Conservation (phyloP, 2,797 vertebrate genomes). For the Emydoidea blandingii region DNA sequence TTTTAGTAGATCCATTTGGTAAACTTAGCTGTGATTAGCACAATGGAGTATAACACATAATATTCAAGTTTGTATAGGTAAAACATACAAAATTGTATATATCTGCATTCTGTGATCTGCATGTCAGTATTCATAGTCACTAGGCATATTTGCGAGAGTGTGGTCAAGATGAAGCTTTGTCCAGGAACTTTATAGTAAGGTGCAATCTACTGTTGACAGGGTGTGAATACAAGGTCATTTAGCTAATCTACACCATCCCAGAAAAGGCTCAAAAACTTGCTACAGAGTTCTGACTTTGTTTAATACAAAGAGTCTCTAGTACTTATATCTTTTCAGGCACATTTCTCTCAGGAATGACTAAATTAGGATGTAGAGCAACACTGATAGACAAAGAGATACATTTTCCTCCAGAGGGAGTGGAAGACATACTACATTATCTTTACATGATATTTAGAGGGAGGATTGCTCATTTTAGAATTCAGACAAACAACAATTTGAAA, state of each 20-base stretch:
- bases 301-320: constrained; percentile 31
- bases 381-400: constrained; percentile 42
- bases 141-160: background rate
- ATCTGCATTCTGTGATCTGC: background rate
- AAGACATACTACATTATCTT: constrained; percentile 43
- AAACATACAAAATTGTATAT: background rate
- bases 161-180: background rate
- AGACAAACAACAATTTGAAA: constrained; percentile 67
- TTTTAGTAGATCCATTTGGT: background rate
- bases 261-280: background rate
- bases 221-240: background rate
- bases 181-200: background rate
- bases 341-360: constrained; percentile 60
- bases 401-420: constrained; percentile 43
- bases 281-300: background rate
- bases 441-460: constrained; percentile 41
- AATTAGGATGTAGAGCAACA: constrained; percentile 62
- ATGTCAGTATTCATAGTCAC: background rate
- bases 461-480: constrained; percentile 62
- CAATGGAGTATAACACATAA: background rate
- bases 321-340: constrained; percentile 29
- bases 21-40: background rate
- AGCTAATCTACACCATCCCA: background rate
- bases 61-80: background rate
- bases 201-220: background rate